phyloP scores from a whole-genome alignment of 2,797 vertebrate genomes.

The Australoheros facetus region DNA sequence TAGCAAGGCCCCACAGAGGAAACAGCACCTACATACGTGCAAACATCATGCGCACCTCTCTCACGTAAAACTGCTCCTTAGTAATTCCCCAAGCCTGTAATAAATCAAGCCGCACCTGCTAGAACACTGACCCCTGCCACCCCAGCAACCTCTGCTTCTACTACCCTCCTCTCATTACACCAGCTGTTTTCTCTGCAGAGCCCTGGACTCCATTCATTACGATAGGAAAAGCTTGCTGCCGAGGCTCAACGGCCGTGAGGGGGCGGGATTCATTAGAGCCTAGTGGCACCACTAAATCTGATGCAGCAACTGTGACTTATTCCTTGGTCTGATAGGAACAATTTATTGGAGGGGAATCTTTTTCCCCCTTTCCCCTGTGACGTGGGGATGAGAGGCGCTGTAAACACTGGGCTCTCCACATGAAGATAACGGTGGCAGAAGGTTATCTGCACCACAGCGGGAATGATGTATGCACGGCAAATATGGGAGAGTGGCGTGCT shows the following conservation, averaged over 20 bases:
- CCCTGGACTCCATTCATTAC: slow-evolving; percentile 64
- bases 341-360: slow-evolving; percentile 61
- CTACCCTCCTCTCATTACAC: slow-evolving; percentile 60
- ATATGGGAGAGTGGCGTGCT: slow-evolving; percentile 26
- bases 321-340: slow-evolving; percentile 53
- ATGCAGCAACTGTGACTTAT: slow-evolving; percentile 58
- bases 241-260: slow-evolving; percentile 32
- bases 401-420: slow-evolving; percentile 56
- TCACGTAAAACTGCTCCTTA: not conserved
- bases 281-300: slow-evolving; percentile 60
- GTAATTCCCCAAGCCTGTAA: not conserved
- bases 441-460: slow-evolving; percentile 56
- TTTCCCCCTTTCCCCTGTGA: slow-evolving; percentile 40
- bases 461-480: slow-evolving; percentile 59
- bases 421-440: slow-evolving; percentile 63
- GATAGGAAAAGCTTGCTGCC: slow-evolving; percentile 38
- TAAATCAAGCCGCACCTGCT: slow-evolving; percentile 14
- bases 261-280: slow-evolving; percentile 69
- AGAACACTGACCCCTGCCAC: slow-evolving; percentile 28
- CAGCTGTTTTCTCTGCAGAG: slow-evolving; percentile 48
- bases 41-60: not conserved
- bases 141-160: slow-evolving; percentile 29
- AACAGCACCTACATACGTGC: not conserved
- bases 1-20: not conserved
- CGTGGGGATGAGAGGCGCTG: slow-evolving; percentile 54